These are phyloP conservation scores for Sebastes paucispinis DNA, from an alignment of 2,797 vertebrate species.

Conservation along the genomic window DNA sequence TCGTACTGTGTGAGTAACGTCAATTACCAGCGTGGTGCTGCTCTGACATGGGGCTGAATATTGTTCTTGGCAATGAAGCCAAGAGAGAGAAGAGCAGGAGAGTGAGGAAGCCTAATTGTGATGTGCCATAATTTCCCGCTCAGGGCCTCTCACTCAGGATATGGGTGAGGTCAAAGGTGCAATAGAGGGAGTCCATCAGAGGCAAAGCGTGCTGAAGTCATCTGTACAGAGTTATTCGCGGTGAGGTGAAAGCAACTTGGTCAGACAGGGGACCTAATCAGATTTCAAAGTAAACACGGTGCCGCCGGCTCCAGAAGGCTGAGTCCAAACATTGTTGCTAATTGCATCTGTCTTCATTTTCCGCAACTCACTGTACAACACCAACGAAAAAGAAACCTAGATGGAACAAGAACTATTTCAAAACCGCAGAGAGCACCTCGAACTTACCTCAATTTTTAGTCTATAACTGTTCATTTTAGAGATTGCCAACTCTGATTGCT, in stretches of 20 bases:
- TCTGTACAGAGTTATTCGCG: constrained; percentile 71
- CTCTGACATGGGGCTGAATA: constrained; percentile 63
- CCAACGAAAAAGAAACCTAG: constrained; percentile 66
- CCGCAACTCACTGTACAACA: constrained; percentile 72
- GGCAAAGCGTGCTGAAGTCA: constrained; percentile 68
- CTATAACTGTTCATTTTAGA: constrained; percentile 72
- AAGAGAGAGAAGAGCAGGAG: constrained; percentile 50
- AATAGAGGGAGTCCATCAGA: constrained; percentile 66
- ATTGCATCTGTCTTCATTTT: constrained; percentile 82
- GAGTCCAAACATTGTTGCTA: constrained; percentile 74
- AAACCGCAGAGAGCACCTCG: constrained; percentile 78
- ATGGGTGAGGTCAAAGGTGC: constrained; percentile 72
- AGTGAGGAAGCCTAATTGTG: constrained; percentile 67
- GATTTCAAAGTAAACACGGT: constrained; percentile 81
- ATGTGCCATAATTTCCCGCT: constrained; percentile 72
- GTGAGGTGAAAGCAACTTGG: constrained; percentile 74
- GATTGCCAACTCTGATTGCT: constrained; percentile 77
- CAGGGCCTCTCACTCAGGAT: constrained; percentile 64
- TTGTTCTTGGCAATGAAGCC: constrained; percentile 76
- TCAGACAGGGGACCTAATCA: constrained; percentile 76
- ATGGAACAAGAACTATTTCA: constrained; percentile 72
- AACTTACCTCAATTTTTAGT: constrained; percentile 66
- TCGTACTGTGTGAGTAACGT: constrained; percentile 50
- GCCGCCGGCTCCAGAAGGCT: constrained; percentile 63
- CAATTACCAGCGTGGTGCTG: constrained; percentile 66